These are phyloP conservation scores for Onychomys torridus DNA, from an alignment of 2,797 vertebrate genomes.

Conservation along the genomic window DNA sequence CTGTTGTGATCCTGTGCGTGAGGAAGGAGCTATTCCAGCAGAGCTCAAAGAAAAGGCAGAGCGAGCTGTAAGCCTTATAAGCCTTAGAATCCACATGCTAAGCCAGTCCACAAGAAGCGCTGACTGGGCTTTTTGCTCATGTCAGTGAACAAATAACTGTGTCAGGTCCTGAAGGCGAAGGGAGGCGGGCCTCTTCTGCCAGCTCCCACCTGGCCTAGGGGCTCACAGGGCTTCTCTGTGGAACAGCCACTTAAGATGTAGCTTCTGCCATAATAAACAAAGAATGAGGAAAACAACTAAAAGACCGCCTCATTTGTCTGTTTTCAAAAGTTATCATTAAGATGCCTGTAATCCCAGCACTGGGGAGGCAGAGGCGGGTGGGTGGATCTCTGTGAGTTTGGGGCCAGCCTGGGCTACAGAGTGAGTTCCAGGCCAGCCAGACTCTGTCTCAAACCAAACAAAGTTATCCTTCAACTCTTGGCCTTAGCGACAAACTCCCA, in stretches of 20 bases:
- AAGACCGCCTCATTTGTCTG: neutral
- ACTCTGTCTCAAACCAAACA: neutral
- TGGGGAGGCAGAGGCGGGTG: neutral
- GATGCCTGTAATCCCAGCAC: neutral
- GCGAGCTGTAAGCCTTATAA: neutral
- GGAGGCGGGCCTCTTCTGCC: neutral
- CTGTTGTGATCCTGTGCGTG: neutral
- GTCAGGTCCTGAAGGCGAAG: neutral
- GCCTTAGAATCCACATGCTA: neutral
- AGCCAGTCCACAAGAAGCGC: neutral
- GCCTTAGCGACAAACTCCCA: conserved; percentile 42
- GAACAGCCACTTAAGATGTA: neutral
- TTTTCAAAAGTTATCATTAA: neutral
- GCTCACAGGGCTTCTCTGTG: neutral
- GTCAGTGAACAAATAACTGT: neutral
- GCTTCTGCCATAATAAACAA: neutral
- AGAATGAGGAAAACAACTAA: neutral
- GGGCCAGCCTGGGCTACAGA: neutral
- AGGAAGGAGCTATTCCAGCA: neutral
- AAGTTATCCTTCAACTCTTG: neutral
- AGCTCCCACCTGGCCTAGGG: neutral
- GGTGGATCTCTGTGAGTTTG: neutral
- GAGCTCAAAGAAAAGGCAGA: neutral
- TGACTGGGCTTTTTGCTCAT: neutral
- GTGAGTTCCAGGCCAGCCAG: neutral